These are phyloP conservation scores for Terrapene triunguis DNA, from an alignment of 2,113 vertebrate genomes.

Conservation along the genomic window DNA sequence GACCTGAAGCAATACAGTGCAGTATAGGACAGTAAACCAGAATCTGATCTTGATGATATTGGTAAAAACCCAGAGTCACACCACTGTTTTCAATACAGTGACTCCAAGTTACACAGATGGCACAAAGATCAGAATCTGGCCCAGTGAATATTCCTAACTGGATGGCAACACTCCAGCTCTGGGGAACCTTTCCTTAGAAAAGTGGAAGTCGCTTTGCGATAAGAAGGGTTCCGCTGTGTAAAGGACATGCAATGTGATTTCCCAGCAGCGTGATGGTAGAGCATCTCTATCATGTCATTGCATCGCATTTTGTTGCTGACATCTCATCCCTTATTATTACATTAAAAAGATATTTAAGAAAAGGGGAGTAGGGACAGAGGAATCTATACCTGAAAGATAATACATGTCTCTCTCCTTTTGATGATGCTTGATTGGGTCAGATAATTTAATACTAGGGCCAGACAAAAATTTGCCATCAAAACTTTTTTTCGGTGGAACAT, in stretches of 20 bases:
- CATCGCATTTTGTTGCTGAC: constrained; percentile 7
- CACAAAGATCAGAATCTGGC: background rate
- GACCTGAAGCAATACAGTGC: background rate
- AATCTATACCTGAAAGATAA: background rate
- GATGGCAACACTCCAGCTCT: background rate
- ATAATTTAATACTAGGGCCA: background rate
- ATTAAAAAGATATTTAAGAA: background rate
- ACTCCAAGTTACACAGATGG: background rate
- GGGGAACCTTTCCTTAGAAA: background rate
- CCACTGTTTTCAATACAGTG: background rate
- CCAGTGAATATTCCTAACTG: background rate
- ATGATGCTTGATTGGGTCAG: background rate
- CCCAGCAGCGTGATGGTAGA: background rate
- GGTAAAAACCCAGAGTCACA: background rate
- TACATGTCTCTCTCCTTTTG: background rate
- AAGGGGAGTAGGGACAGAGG: background rate
- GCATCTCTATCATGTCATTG: background rate
- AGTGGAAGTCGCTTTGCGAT: background rate
- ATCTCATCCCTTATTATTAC: background rate
- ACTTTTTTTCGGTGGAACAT: background rate
- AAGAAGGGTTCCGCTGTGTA: rapidly evolving
- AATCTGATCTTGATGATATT: background rate
- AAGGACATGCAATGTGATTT: background rate
- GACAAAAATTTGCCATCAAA: constrained; percentile 30
- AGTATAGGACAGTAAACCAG: background rate